Conservation (phyloP, 2,888 invertebrate species). For the Drosophila suboccidentalis region DNA sequence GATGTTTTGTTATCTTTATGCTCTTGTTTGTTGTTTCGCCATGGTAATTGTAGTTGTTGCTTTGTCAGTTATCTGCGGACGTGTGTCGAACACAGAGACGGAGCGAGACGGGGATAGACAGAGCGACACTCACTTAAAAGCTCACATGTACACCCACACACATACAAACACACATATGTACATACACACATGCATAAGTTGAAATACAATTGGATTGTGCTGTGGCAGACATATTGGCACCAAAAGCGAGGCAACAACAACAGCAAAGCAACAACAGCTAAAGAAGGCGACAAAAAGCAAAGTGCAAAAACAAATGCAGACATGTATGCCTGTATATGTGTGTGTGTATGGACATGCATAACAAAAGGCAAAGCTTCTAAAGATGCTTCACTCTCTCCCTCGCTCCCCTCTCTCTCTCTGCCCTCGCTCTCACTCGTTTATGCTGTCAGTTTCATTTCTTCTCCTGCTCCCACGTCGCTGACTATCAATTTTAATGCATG, state of each 20-base stretch:
- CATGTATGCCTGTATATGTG: neutral
- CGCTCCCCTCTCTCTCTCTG: slow-evolving; percentile 14
- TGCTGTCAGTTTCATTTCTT: slow-evolving; percentile 58
- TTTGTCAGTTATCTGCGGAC: slow-evolving; percentile 39
- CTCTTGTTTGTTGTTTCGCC: slow-evolving; percentile 43
- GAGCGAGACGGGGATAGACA: slow-evolving; percentile 19
- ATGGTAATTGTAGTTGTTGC: slow-evolving; percentile 43
- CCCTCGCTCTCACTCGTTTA: neutral
- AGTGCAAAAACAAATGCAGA: slow-evolving; percentile 44
- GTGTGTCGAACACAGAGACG: slow-evolving; percentile 10
- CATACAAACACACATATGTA: slow-evolving; percentile 4
- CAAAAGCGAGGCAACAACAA: slow-evolving; percentile 36
- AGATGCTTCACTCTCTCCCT: slow-evolving; percentile 36
- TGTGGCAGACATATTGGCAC: slow-evolving; percentile 62
- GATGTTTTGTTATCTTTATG: slow-evolving; percentile 52
- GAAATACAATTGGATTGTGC: slow-evolving; percentile 49
- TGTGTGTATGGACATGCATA: slow-evolving; percentile 15
- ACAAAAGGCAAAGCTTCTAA: slow-evolving; percentile 48
- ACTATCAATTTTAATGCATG: slow-evolving; percentile 65
- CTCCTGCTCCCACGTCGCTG: slow-evolving; percentile 36
- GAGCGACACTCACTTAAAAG: slow-evolving; percentile 36
- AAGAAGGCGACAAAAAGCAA: slow-evolving; percentile 49
- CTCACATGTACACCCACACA: slow-evolving; percentile 21
- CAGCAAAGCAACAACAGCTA: slow-evolving; percentile 31
- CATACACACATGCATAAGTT: slow-evolving; percentile 14